A percentile compares a stretch with the other conserved stretches of the same genome.
phyloP scores from a whole-genome alignment of 1,140 invertebrate species.

The Drosophila gunungcola region DNA sequence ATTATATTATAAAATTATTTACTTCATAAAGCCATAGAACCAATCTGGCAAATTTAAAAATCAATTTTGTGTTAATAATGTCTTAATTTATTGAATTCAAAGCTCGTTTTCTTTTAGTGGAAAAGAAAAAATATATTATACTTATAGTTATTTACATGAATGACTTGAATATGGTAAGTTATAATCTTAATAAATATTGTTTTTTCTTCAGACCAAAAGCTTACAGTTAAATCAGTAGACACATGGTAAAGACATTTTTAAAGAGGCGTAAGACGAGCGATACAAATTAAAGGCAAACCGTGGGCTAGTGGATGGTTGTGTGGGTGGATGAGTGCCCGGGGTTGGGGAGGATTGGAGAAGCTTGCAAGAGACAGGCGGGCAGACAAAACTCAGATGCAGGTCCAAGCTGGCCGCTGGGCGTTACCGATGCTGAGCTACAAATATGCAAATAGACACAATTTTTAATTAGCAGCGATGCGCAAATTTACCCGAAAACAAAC shows the following conservation, averaged over 20 bases:
- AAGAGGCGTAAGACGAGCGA: slow-evolving; percentile 56
- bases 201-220: too few relatives aligned
- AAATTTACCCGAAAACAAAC: slow-evolving; percentile 66
- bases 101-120: too few relatives aligned
- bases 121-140: too few relatives aligned
- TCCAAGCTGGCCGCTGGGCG: slow-evolving; percentile 31
- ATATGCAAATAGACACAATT: slow-evolving; percentile 83
- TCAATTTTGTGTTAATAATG: too few relatives aligned
- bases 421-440: slow-evolving; percentile 50
- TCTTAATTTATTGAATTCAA: too few relatives aligned
- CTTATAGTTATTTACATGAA: too few relatives aligned
- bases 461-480: slow-evolving; percentile 80
- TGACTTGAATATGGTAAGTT: too few relatives aligned
- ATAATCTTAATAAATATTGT: too few relatives aligned
- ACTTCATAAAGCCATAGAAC: too few relatives aligned
- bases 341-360: slow-evolving; percentile 4
- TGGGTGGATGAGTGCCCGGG: background rate
- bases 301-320: background rate
- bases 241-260: background rate
- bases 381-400: slow-evolving; percentile 70
- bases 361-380: slow-evolving; percentile 58
- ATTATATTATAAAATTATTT: background rate
- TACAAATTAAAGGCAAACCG: slow-evolving; percentile 32
- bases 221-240: too few relatives aligned
- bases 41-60: too few relatives aligned